Evolutionary conservation across 2,888 invertebrate species (phyloP).

Genomic region (Pilophorus perplexus): DNA sequence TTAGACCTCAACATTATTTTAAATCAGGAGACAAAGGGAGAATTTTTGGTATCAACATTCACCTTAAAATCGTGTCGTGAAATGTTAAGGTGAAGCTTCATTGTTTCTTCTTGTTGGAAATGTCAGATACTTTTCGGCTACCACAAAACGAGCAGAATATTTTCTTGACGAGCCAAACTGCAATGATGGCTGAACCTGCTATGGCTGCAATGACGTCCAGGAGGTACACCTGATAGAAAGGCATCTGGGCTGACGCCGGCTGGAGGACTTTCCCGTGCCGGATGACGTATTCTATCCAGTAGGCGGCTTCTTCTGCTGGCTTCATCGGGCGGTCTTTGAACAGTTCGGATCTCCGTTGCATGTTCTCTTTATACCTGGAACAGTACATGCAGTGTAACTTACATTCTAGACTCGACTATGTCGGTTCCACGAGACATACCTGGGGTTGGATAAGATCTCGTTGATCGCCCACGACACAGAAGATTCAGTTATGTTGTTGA

Average conservation of each 20-base stretch:
- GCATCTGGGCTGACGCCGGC: slow-evolving; percentile 26
- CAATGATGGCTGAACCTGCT: background rate
- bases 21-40: too few relatives aligned
- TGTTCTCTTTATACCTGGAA: slow-evolving; percentile 5
- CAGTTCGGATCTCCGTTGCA: background rate
- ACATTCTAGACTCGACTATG: background rate
- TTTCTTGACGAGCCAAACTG: background rate
- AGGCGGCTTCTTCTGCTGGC: slow-evolving; percentile 42
- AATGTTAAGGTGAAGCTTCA: too few relatives aligned
- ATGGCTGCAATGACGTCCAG: slow-evolving; percentile 21
- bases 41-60: too few relatives aligned
- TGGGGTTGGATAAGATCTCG: slow-evolving; percentile 4
- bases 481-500: slow-evolving; percentile 13
- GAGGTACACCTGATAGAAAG: slow-evolving; percentile 34
- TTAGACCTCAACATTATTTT: too few relatives aligned
- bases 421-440: background rate
- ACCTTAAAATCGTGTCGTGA: too few relatives aligned
- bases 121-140: too few relatives aligned
- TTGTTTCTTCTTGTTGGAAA: background rate
- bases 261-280: slow-evolving; percentile 44
- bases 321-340: slow-evolving; percentile 33
- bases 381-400: too few relatives aligned
- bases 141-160: background rate
- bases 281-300: slow-evolving; percentile 45
- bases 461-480: slow-evolving; percentile 5